Evolutionary conservation across 2,888 invertebrate genomes (phyloP).

Genomic region (Drosophila pseudotakahashii): DNA sequence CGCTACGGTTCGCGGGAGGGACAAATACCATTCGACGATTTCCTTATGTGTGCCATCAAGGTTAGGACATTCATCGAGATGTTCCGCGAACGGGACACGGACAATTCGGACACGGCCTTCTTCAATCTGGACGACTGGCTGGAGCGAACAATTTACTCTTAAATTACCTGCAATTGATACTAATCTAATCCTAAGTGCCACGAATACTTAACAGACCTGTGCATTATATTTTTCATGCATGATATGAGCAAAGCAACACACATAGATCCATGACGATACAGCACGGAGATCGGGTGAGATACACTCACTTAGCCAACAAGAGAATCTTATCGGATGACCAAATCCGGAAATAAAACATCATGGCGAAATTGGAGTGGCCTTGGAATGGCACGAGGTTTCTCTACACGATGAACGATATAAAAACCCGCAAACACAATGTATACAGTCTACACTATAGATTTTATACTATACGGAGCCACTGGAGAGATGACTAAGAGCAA

Average conservation of each 20-base stretch:
- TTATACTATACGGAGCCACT: constrained; percentile 17
- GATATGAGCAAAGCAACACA: constrained; percentile 2
- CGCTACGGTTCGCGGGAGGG: constrained; percentile 94
- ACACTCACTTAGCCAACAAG: constrained; percentile 19
- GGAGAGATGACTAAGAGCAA: constrained; percentile 46
- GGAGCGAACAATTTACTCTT: constrained; percentile 94
- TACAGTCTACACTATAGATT: constrained; percentile 5
- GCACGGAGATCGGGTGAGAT: constrained; percentile 12
- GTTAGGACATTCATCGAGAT: constrained; percentile 97
- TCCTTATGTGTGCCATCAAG: constrained; percentile 96
- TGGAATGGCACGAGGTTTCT: constrained; percentile 39
- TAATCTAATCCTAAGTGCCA: constrained; percentile 72
- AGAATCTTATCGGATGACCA: constrained; percentile 45
- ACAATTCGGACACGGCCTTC: constrained; percentile 90
- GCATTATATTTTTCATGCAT: constrained; percentile 18
- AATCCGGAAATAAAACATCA: constrained; percentile 60
- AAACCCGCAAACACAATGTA: constrained; percentile 21
- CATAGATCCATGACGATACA: constrained; percentile 37
- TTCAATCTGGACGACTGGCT: constrained; percentile 97
- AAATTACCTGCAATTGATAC: constrained; percentile 74
- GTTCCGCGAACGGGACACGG: constrained; percentile 90
- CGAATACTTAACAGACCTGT: constrained; percentile 58
- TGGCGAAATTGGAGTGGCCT: constrained; percentile 64
- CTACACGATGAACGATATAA: constrained; percentile 33
- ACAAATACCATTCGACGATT: constrained; percentile 96